Evolutionary conservation across 2,113 vertebrate genomes (phyloP).

Genomic region (Tyrannus savana): DNA sequence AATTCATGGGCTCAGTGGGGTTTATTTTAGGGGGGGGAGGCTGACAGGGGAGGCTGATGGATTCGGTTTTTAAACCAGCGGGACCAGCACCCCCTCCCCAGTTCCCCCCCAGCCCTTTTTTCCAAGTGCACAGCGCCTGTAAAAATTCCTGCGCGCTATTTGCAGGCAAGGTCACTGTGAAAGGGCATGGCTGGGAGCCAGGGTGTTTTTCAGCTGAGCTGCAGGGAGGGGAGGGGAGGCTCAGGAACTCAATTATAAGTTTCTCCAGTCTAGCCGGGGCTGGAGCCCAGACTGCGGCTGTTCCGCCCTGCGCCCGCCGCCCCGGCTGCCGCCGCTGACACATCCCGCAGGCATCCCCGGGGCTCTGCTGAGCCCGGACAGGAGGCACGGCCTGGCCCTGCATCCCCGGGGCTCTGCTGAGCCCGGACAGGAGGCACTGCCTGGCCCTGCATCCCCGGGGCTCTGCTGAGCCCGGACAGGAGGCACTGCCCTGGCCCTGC

Average conservation of each 20-base stretch:
- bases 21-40: not conserved
- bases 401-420: not conserved
- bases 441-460: not conserved
- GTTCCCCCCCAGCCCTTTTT: constrained; percentile 2
- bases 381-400: not conserved
- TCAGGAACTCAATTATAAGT: constrained; percentile 94
- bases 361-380: not conserved
- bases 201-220: constrained; percentile 77
- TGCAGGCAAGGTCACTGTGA: constrained; percentile 83
- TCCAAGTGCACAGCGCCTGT: constrained; percentile 51
- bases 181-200: constrained; percentile 82
- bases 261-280: constrained; percentile 92
- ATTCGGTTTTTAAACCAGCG: not conserved
- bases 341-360: constrained; percentile 84
- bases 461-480: not conserved
- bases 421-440: no score
- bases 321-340: constrained; percentile 82
- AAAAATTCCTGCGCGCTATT: constrained; percentile 78
- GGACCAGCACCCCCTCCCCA: not conserved
- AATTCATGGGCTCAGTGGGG: not conserved
- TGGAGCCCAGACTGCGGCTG: constrained; percentile 92
- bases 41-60: not conserved
- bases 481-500: no score
- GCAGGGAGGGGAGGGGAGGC: constrained; percentile 81
- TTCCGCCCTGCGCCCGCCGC: constrained; percentile 65